Base-by-base conservation (phyloP, 2,888 invertebrate genomes). In the Drosophila demipolita region DNA sequence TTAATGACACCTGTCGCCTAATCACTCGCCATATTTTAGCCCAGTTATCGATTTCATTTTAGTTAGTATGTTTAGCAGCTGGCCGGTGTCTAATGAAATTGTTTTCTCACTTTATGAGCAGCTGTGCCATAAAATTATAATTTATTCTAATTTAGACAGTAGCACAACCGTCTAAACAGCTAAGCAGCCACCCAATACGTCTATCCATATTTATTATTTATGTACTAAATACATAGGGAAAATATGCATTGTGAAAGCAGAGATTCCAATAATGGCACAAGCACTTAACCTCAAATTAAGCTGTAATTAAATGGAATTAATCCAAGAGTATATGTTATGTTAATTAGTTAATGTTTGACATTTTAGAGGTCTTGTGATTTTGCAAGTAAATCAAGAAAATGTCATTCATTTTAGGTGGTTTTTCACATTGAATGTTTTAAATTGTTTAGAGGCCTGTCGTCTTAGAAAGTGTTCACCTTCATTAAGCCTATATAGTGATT, bases 41-140 rank as follows among this genome's bases (percentile, higher is more conserved):
- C 72, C 58, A 75, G 83, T 69, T 70, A 66, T 2, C 45, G 45
- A 23, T 8, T 23, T 23, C 4, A 15, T 45, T 45, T 23, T 4
- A 45, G 8, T 4, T 52, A 66, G 42, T 55, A 59, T 66, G 3
- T 66, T 45, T 63, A 36, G 66, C 69, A 60, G 60, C 67, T 66
- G 64, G 55, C 53, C 61, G 2, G 45, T 12, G 53, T 12, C 75
- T 79, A 88, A 90, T 85, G 71, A 83, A 85, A 90, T 80, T 90
- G 87, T 90, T 88, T 54, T 63, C 53, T 79, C 66, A 84, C 73
- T 75, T 78, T 78, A 87, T 89, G 79, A 87, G 66, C 83, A 84
- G 88, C 84, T 84, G 84, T 73, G 89, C 86, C 49, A 71, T 79
- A 69, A 83, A 87, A 82, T 76, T 73, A 64, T 82, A 87, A 89